Conservation (phyloP, 2,888 invertebrate genomes). For the Neoascia interrupta region DNA sequence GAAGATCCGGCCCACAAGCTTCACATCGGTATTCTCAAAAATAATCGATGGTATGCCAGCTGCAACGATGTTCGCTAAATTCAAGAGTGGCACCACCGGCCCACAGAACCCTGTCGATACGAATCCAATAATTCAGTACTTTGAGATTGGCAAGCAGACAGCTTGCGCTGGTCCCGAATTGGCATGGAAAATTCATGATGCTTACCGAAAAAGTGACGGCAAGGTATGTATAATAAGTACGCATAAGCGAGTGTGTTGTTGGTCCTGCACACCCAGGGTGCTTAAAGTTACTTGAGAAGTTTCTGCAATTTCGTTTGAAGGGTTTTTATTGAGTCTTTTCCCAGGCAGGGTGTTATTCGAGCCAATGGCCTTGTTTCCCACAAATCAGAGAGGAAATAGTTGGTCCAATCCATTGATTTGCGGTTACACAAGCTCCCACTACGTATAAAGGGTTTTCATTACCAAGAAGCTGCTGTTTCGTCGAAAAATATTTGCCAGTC, state of each 20-base stretch:
- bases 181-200: slow-evolving; percentile 95
- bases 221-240: slow-evolving; percentile 85
- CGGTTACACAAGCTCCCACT: slow-evolving; percentile 2
- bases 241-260: not conserved
- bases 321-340: not conserved
- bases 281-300: slow-evolving; percentile 19
- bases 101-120: slow-evolving; percentile 83
- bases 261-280: not conserved
- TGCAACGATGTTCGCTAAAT: slow-evolving; percentile 87
- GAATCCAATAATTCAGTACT: slow-evolving; percentile 93
- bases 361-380: not conserved
- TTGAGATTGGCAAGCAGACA: slow-evolving; percentile 91
- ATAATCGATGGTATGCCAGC: slow-evolving; percentile 80
- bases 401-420: slow-evolving; percentile 47
- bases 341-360: not conserved
- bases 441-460: too few species aligned
- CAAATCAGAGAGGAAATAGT: slow-evolving; percentile 7
- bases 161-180: slow-evolving; percentile 92
- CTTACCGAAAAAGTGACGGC: slow-evolving; percentile 91
- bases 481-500: not conserved
- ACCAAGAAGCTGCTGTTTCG: not conserved
- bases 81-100: slow-evolving; percentile 83
- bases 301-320: slow-evolving; percentile 31
- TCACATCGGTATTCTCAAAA: slow-evolving; percentile 79
- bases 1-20: slow-evolving; percentile 72